These are phyloP conservation scores for Sarcophaga variegata DNA, from an alignment of 2,888 invertebrate genomes.

Conservation along the genomic window DNA sequence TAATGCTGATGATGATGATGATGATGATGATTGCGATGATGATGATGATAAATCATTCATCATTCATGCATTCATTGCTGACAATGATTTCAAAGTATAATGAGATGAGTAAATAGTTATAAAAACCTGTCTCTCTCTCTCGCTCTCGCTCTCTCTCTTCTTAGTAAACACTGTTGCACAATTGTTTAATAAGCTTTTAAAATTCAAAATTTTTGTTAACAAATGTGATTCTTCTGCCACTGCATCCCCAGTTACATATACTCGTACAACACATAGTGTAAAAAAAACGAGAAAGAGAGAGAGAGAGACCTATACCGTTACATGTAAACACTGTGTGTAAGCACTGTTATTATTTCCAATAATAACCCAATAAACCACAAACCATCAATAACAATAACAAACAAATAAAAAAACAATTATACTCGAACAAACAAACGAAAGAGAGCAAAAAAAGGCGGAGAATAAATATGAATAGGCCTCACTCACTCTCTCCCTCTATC, in stretches of 20 bases:
- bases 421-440: too few species aligned
- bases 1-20: background rate
- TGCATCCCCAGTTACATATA: too few species aligned
- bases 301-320: too few species aligned
- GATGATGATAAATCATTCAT: background rate
- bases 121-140: conserved; percentile 31
- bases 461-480: background rate
- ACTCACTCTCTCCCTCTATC: background rate
- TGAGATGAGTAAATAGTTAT: conserved; percentile 49
- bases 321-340: too few species aligned
- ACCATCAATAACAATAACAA: conserved; percentile 3
- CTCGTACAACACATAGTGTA: too few species aligned
- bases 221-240: background rate
- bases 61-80: background rate
- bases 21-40: conserved; percentile 4
- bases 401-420: background rate
- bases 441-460: too few species aligned
- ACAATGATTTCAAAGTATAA: conserved; percentile 2
- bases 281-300: too few species aligned
- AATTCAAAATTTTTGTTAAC: background rate
- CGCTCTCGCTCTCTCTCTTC: background rate
- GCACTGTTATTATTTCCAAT: background rate
- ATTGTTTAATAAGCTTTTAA: background rate
- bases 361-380: background rate
- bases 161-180: background rate